Evolutionary conservation across 2,797 vertebrate genomes (phyloP), one percentile per base, ranked within the genome.

Genomic region (Crocidura indochinensis): DNA sequence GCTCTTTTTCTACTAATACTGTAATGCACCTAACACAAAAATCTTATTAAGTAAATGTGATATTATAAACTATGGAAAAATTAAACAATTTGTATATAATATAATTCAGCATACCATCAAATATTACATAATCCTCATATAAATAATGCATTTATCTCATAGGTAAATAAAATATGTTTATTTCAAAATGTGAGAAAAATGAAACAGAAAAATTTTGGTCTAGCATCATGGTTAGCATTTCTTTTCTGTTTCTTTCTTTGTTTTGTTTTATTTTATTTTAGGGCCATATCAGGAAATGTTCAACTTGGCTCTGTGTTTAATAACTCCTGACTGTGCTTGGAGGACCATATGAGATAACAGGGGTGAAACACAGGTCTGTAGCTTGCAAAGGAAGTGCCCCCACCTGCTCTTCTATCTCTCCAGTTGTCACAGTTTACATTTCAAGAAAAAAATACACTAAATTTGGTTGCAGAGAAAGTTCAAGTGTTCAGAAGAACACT

Each of bases 1-100:
- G 77, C n/a, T 80, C 31, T 92, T 88, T 87, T 38, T n/a, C 88
- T 8, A 49, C 11, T 91, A 89, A 91, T 92, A 92, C 38, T 68
- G 44, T 91, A 94, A 91, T 92, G 87, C 72, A 87, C 1, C 24
- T 83, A 27, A 91, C 8, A 92, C 0, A 62, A 2, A 88, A 60
- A 68, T 20, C 51, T 87, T 19, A 80, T 84, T 74, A 60, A 74
- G 19, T 74, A 49, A 73, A n/a, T 60, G 47, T 78, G 56, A 64
- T 47, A 87, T 51, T 56, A 75, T 64, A 31, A 27, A 71, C 51
- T 24, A 74, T 60, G 49, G 31, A 31, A 29, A 78, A 78, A 38
- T 31, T 31, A 53, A 26, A 73, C 24, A n/a, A 29, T 49, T 26
- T 22, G 19, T 7, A 49, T 86, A 29, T 64, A 24, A 47, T 29